Conservation (phyloP, 2,113 vertebrate genomes). For the Cathartes aura region DNA sequence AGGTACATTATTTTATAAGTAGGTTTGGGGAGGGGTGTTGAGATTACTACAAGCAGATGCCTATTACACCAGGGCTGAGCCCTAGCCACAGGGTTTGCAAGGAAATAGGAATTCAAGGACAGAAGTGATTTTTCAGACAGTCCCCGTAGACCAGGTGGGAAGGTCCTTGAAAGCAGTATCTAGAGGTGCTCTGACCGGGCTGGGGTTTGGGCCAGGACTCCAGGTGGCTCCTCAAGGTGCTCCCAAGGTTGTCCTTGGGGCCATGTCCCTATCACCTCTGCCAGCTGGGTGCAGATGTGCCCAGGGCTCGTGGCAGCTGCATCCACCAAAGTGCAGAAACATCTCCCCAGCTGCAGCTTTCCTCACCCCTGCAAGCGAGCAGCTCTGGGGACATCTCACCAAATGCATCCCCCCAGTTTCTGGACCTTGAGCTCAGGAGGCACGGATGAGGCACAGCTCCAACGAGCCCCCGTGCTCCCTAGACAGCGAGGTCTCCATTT, state of each 20-base stretch:
- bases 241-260: neutral
- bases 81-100: neutral
- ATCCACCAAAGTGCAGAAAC: neutral
- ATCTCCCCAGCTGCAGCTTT: neutral
- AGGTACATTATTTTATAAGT: constrained; percentile 59
- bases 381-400: neutral
- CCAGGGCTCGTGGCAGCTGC: neutral
- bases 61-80: constrained; percentile 22
- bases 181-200: neutral
- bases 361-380: neutral
- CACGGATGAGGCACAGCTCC: neutral
- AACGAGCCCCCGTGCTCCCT: accelerated
- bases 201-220: neutral
- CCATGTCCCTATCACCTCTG: neutral
- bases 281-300: neutral
- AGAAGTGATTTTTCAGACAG: constrained; percentile 40
- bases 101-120: constrained; percentile 52
- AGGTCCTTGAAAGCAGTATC: neutral
- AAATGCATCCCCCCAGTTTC: neutral
- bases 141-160: neutral
- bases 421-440: accelerated
- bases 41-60: constrained; percentile 6
- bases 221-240: neutral
- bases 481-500: neutral
- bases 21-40: constrained; percentile 38